These are phyloP conservation scores for Drosophila stalkeri DNA, from an alignment of 2,888 invertebrate genomes.

Conservation along the genomic window DNA sequence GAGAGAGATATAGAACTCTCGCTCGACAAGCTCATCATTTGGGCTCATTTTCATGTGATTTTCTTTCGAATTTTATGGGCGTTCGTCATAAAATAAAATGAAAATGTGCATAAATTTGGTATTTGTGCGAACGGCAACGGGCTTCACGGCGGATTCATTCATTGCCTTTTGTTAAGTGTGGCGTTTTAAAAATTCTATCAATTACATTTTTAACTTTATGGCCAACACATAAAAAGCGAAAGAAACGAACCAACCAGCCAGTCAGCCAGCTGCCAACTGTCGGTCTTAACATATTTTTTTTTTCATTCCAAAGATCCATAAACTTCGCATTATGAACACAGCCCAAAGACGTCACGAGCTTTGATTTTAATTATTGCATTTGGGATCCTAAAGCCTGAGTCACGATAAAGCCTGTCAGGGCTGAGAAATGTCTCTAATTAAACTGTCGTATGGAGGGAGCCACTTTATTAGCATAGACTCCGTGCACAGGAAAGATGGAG, in stretches of 20 bases:
- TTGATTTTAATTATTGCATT: conserved; percentile 70
- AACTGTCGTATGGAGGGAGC: conserved; percentile 60
- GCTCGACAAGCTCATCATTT: conserved; percentile 29
- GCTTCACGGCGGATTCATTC: conserved; percentile 1
- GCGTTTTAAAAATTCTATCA: conserved; percentile 79
- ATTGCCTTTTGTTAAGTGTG: conserved; percentile 47
- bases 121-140: conserved; percentile 12
- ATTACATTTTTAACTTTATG: conserved; percentile 74
- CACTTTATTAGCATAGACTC: conserved; percentile 71
- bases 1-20: background rate
- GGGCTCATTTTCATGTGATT: conserved; percentile 68
- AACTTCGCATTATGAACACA: conserved; percentile 35
- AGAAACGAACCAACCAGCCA: conserved; percentile 13
- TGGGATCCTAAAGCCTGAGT: conserved; percentile 28
- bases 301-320: conserved; percentile 32
- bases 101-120: conserved; percentile 74
- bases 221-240: conserved; percentile 52
- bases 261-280: background rate
- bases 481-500: conserved; percentile 27
- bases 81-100: conserved; percentile 75
- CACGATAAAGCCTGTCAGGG: background rate
- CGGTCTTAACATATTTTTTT: conserved; percentile 25
- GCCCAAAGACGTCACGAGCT: conserved; percentile 23
- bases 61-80: conserved; percentile 76
- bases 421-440: conserved; percentile 56